Percentiles rank a stretch among this genome's conserved stretches.
These are phyloP conservation scores for Tichodroma muraria DNA, from an alignment of 2,113 vertebrate species.

Conservation along the genomic window DNA sequence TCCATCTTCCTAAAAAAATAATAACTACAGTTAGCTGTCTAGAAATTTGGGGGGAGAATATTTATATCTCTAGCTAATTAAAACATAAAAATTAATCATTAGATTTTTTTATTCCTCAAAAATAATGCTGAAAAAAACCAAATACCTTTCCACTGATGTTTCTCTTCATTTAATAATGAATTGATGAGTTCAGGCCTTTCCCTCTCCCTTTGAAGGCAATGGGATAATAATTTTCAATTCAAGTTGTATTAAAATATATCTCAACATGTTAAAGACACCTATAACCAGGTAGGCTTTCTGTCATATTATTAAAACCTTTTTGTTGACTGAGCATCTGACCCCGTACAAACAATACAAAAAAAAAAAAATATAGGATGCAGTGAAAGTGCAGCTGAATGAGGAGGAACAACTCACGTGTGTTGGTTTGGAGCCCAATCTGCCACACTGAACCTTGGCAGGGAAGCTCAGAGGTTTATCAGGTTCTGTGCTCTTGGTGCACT, in stretches of 20 bases:
- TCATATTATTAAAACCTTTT: background rate
- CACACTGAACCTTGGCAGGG: background rate
- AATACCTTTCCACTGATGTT: background rate
- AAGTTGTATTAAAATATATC: background rate
- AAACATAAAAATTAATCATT: background rate
- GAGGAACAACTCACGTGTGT: background rate
- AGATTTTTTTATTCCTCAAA: background rate
- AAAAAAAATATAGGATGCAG: background rate
- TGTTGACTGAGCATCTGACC: background rate
- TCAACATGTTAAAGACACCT: background rate
- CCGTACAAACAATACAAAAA: too few species aligned
- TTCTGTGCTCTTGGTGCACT: background rate
- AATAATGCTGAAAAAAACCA: accelerated
- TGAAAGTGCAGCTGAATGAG: background rate
- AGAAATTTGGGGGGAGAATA: background rate
- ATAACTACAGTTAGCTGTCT: background rate
- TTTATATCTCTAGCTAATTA: background rate
- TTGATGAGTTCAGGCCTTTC: background rate
- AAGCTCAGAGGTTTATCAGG: background rate
- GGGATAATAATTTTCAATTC: background rate
- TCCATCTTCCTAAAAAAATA: background rate
- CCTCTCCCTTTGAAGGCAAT: background rate
- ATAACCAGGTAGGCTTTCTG: background rate
- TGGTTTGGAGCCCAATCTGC: background rate
- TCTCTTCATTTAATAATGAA: background rate